These are phyloP conservation scores for Galagoides demidoff DNA, from an alignment of 2,797 vertebrate genomes.

Conservation along the genomic window DNA sequence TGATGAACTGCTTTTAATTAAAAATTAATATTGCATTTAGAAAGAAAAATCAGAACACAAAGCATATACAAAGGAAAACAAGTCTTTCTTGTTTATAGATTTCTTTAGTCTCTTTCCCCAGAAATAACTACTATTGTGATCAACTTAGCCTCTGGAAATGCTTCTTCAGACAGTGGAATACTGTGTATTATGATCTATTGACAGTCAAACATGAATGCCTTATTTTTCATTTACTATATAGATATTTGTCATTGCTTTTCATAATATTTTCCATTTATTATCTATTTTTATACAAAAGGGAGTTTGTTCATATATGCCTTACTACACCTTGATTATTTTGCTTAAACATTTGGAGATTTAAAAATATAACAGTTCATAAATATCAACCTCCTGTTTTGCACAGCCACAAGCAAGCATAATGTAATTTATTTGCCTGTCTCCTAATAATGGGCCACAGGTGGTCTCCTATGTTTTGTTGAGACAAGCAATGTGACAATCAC, in stretches of 20 bases:
- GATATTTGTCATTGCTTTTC: background rate
- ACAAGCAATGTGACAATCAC: background rate
- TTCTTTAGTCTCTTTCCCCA: background rate
- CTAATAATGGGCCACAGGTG: background rate
- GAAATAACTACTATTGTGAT: background rate
- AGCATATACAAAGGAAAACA: background rate
- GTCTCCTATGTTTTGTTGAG: background rate
- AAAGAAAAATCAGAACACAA: background rate
- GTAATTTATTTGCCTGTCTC: background rate
- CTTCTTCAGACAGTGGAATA: background rate
- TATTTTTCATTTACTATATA: background rate
- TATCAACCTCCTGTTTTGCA: background rate
- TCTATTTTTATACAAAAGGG: background rate
- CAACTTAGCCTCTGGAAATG: background rate
- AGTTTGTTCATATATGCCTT: background rate
- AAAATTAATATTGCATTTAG: conserved; percentile 42
- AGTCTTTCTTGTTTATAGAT: background rate
- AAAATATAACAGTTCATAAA: background rate
- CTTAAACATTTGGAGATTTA: background rate
- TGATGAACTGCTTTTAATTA: conserved; percentile 63
- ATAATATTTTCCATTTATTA: background rate
- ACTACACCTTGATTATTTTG: background rate
- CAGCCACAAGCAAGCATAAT: background rate
- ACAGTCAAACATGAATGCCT: background rate
- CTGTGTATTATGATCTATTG: background rate